phyloP scores from a whole-genome alignment of 2,888 invertebrate species.

The Parelbella ahira region DNA sequence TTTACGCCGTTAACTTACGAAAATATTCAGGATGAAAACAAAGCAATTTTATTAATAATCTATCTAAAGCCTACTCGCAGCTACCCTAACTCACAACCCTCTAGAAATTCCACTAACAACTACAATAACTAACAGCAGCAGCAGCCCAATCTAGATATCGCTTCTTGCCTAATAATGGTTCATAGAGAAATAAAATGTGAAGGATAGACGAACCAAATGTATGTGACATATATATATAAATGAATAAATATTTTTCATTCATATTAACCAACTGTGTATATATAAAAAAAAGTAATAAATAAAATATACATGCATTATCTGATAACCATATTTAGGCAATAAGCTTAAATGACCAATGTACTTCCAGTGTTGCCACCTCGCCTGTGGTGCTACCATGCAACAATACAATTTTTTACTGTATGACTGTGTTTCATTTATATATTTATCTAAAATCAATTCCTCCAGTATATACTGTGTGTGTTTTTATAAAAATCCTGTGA shows the following conservation, averaged over 20 bases:
- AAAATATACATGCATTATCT: too few species aligned
- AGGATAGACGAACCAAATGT: too few species aligned
- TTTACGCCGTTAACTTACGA: too few species aligned
- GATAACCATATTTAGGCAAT: conserved; percentile 4
- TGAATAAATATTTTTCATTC: too few species aligned
- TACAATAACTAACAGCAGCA: conserved; percentile 14
- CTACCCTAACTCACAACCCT: conserved; percentile 13
- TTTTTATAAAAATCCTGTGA: too few species aligned
- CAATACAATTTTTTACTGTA: conserved; percentile 1
- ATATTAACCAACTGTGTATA: too few species aligned
- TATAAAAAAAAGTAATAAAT: too few species aligned
- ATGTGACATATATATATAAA: too few species aligned
- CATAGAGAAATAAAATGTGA: too few species aligned
- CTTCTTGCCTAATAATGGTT: conserved; percentile 14
- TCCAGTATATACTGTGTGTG: too few species aligned
- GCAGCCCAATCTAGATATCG: conserved; percentile 1
- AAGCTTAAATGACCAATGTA: conserved; percentile 1
- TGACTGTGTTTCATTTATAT: background rate
- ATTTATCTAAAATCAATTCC: conserved; percentile 10
- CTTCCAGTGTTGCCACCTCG: conserved; percentile 18
- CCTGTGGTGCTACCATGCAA: conserved; percentile 1
- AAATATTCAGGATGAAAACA: too few species aligned
- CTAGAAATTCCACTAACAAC: conserved; percentile 22
- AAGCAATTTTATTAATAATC: too few species aligned
- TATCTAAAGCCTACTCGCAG: conserved; percentile 4